Base-by-base conservation (phyloP, 2,888 invertebrate species). In the Gonocerus acuteangulatus region DNA sequence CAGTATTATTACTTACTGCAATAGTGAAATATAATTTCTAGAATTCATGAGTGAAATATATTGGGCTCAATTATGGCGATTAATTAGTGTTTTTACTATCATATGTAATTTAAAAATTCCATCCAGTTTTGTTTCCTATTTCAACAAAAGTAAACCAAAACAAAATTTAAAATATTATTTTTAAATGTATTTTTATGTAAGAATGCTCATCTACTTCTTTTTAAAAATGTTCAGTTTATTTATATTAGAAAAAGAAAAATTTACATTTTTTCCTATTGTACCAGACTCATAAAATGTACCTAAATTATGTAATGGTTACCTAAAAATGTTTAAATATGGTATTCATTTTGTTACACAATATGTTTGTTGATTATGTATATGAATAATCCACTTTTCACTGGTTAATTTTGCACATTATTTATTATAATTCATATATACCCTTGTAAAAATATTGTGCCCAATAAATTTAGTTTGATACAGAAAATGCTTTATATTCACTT, bases 381-480 rank as follows among this genome's bases (percentile, higher is more conserved):
- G 48, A 52, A 60, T 60, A 49, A 48, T 23, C 21, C 32, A 42
- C 51, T n/a, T 11, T n/a, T 39, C 66, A 66, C 66, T 66, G 61
- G 66, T 67, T 67, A 67, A 61, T 58, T 54, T 36, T 62, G 61
- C 66, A 66, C 64, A 4, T 54, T 16, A 54, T 54, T 42, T 18
- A 11, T 44, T 11, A 22, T 54, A 36, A 23, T 39, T 51, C 51
- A 51, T 51, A 67, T 67, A 65, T 62, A 66, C 63, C 62, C 62
- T 63, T 60, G 52, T 44, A 65, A 44, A 64, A 61, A 54, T 65
- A 70, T 71, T 74, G 73, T 76, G 77, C 78, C 78, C 78, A 78
- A 78, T 78, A 78, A 78, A 78, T 76, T 78, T 78, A 77, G 78
- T 78, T 77, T 73, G 70, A 71, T 61, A 61, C 18, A 44, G 51